Percentiles rank a stretch among this genome's conserved stretches.
phyloP scores from a whole-genome alignment of 2,797 vertebrate species.

The Sebastes goodei region DNA sequence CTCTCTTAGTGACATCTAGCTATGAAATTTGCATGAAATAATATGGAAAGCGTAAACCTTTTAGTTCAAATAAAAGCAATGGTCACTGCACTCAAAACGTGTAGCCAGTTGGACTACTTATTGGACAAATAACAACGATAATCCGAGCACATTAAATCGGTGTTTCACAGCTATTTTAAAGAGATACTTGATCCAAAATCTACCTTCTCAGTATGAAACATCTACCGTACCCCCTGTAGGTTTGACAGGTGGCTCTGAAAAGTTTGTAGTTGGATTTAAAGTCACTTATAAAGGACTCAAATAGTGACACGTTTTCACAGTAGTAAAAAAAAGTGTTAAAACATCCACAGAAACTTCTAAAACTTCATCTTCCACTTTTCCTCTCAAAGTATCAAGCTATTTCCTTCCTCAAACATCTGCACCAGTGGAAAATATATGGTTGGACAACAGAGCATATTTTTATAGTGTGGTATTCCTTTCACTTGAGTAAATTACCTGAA shows the following conservation, averaged over 20 bases:
- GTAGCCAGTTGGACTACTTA: background rate
- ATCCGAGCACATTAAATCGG: background rate
- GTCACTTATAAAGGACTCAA: slow-evolving; percentile 11
- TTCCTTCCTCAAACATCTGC: background rate
- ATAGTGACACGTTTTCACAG: slow-evolving; percentile 3
- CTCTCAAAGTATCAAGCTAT: background rate
- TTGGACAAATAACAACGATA: background rate
- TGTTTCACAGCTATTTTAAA: background rate
- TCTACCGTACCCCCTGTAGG: background rate
- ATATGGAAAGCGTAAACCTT: background rate
- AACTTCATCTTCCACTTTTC: slow-evolving; percentile 7
- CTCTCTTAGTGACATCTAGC: background rate
- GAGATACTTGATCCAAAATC: background rate
- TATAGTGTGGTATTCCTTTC: too few species aligned
- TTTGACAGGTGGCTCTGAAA: background rate
- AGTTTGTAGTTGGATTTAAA: slow-evolving; percentile 1
- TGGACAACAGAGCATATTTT: background rate
- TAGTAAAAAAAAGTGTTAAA: background rate
- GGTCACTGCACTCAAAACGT: background rate
- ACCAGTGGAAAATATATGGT: background rate
- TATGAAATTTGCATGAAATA: background rate
- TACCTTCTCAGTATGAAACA: background rate
- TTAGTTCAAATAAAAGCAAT: background rate
- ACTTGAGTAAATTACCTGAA: too few species aligned
- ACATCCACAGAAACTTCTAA: slow-evolving; percentile 1